Percentiles rank a stretch among this genome's conserved stretches.
phyloP scores from a whole-genome alignment of 2,797 vertebrate genomes.

The Mallotus villosus region DNA sequence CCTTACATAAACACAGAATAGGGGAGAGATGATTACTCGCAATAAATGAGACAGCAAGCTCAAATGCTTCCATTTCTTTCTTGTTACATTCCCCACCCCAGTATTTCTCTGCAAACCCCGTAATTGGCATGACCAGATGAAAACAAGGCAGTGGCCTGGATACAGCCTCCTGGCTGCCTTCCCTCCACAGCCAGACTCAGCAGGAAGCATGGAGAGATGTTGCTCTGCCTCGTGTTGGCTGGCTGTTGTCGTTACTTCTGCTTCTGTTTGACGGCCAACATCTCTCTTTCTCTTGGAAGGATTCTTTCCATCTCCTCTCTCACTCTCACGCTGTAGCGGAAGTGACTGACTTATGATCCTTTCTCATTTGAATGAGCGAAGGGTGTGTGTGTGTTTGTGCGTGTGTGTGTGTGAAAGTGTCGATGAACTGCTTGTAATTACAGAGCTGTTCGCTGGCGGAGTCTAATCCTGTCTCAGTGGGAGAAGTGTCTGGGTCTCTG shows the following conservation, averaged over 20 bases:
- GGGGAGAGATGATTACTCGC: conserved; percentile 47
- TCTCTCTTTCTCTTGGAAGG: background rate
- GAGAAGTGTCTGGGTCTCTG: conserved; percentile 59
- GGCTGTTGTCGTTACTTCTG: background rate
- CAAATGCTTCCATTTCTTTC: conserved; percentile 51
- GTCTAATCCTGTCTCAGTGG: conserved; percentile 60
- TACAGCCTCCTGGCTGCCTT: conserved; percentile 65
- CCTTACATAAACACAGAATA: background rate
- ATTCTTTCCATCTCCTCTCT: background rate
- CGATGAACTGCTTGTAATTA: conserved; percentile 69
- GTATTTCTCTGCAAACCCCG: conserved; percentile 53
- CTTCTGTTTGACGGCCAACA: background rate
- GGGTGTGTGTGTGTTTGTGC: background rate
- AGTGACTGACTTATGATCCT: background rate
- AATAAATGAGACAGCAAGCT: conserved; percentile 39
- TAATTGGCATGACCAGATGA: conserved; percentile 73
- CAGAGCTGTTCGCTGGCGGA: conserved; percentile 57
- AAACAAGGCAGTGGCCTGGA: conserved; percentile 72
- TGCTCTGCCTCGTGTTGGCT: conserved; percentile 29
- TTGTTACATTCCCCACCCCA: conserved; percentile 34
- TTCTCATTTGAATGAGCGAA: background rate
- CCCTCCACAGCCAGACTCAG: conserved; percentile 49
- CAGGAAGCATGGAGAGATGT: conserved; percentile 49
- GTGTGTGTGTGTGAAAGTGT: conserved; percentile 28
- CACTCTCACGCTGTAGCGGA: background rate